A percentile compares a stretch with the other conserved stretches of the same genome.
Conservation (phyloP, 2,888 invertebrate species). For the Eudasyphora cyanicolor region DNA sequence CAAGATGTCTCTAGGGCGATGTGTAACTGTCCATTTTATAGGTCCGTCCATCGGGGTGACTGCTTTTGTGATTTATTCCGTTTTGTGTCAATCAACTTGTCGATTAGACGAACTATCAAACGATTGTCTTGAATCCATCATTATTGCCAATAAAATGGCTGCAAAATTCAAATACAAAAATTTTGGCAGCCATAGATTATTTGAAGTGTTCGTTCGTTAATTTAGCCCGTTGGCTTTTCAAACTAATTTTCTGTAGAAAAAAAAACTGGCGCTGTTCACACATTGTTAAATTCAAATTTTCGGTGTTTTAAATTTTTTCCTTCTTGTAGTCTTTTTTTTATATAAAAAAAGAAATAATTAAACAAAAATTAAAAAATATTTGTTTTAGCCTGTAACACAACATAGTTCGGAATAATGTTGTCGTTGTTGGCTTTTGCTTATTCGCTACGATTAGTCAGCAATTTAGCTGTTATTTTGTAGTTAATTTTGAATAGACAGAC, state of each 20-base stretch:
- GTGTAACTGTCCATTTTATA: background rate
- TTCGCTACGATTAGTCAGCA: background rate
- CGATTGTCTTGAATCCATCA: background rate
- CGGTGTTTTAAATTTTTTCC: background rate
- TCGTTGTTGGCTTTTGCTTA: background rate
- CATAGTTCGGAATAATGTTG: background rate
- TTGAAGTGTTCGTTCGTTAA: background rate
- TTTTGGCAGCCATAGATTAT: background rate
- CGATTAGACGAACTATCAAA: background rate
- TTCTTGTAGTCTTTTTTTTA: background rate
- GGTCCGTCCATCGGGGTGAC: background rate
- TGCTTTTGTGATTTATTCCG: background rate
- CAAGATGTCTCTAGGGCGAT: background rate
- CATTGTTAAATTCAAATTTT: conserved; percentile 52
- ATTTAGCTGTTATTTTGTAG: background rate
- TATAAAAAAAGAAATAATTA: background rate
- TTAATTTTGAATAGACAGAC: background rate
- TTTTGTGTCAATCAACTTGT: background rate
- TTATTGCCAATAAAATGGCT: conserved; percentile 6
- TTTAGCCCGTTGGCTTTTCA: background rate
- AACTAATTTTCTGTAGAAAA: background rate
- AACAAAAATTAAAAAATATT: background rate
- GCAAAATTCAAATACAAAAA: background rate
- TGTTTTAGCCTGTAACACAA: background rate
- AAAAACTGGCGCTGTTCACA: conserved; percentile 47